Evolutionary conservation across 2,888 invertebrate genomes (phyloP), one percentile per base, ranked within the genome.

Genomic region (Cybosia mesomella): DNA sequence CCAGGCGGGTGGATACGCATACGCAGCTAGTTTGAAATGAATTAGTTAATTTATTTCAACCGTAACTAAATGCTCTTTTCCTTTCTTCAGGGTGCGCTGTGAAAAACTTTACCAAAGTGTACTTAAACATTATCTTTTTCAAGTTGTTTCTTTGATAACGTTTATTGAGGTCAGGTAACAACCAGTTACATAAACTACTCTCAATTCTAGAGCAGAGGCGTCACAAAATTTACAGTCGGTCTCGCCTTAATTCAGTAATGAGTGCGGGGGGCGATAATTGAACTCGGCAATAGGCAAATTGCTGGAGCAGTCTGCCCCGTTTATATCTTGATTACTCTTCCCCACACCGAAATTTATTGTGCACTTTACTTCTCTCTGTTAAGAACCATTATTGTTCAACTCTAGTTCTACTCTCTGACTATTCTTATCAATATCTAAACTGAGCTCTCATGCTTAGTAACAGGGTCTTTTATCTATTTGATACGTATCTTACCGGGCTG

Each of bases 241-340:
- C 90, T 89, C 90, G 91, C 88, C 90, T 93, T 94, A 94, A 95
- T 93, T 90, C 94, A 89, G 92, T 93, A 94, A 94, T 93, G 89
- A 92, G 92, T 89, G 93, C 93, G 91, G 94, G 92, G 95, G 94
- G 95, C 93, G 93, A 94, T 94, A 94, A 95, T 94, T 94, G 92
- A 89, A 89, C 89, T 87, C 92, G 85, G 89, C 93, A 94, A 95
- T 94, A 93, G 92, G 94, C 92, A 94, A 94, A 94, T 94, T 94
- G 95, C 89, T 87, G 87, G 85, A 84, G 88, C 83, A 83, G 89
- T 86, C 89, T 87, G 85, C 89, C 85, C 86, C 82, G 87, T 85
- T 85, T 83, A 84, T 83, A 85, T 84, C 86, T 83, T 85, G 80
- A 85, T 83, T 83, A 81, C 82, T 77, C 68, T 74, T 75, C 68